phyloP scores from a whole-genome alignment of 1,140 invertebrate genomes.

The Drosophila ohnishii region DNA sequence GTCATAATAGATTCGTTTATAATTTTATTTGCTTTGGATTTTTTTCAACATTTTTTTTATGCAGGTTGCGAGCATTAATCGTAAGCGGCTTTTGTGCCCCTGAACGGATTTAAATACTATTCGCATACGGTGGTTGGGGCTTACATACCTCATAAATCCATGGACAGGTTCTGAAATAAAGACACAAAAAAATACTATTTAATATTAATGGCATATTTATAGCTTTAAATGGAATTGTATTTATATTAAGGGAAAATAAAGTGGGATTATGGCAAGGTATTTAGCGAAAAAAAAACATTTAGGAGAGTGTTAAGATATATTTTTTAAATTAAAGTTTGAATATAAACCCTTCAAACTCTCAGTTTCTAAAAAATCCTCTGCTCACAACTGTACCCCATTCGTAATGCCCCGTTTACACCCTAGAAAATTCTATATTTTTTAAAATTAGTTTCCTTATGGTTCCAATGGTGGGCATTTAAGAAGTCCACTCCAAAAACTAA shows the following conservation, averaged over 20 bases:
- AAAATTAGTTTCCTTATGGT: not conserved
- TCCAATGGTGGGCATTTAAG: not conserved
- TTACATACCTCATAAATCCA: constrained; percentile 74
- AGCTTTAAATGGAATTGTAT: constrained; percentile 10
- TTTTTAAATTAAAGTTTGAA: not conserved
- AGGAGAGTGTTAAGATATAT: too few species aligned
- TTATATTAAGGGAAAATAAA: not conserved
- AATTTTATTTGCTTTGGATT: constrained; percentile 54
- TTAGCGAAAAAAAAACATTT: too few species aligned
- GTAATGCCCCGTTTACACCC: not conserved
- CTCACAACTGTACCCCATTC: not conserved
- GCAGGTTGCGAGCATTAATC: constrained; percentile 60
- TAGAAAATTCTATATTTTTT: not conserved
- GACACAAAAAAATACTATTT: constrained; percentile 9
- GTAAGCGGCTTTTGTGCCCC: constrained; percentile 66
- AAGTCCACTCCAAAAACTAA: not conserved
- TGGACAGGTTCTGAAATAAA: constrained; percentile 66
- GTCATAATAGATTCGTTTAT: constrained; percentile 80
- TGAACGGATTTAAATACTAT: constrained; percentile 56
- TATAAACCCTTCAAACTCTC: too few species aligned
- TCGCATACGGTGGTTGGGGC: constrained; percentile 23
- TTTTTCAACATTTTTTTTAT: constrained; percentile 34
- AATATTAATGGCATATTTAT: constrained; percentile 14
- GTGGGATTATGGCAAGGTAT: not conserved
- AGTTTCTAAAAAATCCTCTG: not conserved